Percentiles rank a stretch among this genome's conserved stretches.
These are phyloP conservation scores for Sceloporus tristichus DNA, from an alignment of 2,113 vertebrate genomes.

Conservation along the genomic window DNA sequence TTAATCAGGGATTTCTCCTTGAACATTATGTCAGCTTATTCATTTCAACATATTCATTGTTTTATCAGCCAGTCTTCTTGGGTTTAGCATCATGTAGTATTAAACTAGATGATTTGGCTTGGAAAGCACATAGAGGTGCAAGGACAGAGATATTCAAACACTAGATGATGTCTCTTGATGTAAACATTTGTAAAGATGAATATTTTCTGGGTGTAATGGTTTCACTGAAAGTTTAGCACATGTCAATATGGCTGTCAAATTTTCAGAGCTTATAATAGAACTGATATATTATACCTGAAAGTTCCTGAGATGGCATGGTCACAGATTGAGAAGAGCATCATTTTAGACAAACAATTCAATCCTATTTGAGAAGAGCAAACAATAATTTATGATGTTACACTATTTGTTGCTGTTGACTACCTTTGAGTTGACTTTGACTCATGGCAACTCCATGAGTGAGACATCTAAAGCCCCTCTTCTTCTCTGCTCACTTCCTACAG, in stretches of 20 bases:
- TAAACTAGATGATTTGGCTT: neutral
- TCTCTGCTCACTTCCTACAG: too few relatives aligned
- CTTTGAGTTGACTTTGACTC: too few relatives aligned
- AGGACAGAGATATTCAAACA: too few relatives aligned
- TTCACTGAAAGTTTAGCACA: neutral
- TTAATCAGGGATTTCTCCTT: too few relatives aligned
- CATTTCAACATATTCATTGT: too few relatives aligned
- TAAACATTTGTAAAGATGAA: neutral
- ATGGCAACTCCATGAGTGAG: too few relatives aligned
- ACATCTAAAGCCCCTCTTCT: too few relatives aligned
- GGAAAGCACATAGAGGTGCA: too few relatives aligned
- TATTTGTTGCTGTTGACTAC: neutral
- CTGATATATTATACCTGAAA: neutral
- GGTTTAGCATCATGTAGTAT: neutral
- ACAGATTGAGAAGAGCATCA: neutral
- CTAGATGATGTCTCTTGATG: neutral
- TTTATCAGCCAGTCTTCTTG: too few relatives aligned
- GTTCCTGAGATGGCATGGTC: too few relatives aligned
- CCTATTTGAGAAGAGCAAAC: neutral
- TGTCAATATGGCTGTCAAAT: neutral
- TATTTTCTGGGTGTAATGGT: neutral
- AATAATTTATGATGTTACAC: neutral
- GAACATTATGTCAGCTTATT: too few relatives aligned
- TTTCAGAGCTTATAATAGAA: neutral
- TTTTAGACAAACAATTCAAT: neutral